Evolutionary conservation across 2,113 vertebrate genomes (phyloP).

Genomic region (Myrmecophaga tridactyla): DNA sequence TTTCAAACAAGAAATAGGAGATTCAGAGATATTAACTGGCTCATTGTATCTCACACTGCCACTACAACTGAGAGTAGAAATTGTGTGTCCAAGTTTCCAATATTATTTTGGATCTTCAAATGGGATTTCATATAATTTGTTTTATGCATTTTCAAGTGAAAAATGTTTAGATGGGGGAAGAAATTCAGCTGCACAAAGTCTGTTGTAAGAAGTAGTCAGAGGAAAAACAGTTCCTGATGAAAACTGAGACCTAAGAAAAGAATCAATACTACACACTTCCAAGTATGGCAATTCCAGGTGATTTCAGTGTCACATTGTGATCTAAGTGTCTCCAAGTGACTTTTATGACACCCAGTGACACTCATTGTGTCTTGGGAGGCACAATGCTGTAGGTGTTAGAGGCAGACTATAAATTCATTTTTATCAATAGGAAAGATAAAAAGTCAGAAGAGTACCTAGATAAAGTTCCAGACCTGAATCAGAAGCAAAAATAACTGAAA

Average conservation of each 20-base stretch:
- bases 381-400: not conserved
- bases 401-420: not conserved
- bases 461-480: not conserved
- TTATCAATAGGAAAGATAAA: not conserved
- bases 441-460: not conserved
- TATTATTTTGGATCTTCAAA: not conserved
- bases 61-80: not conserved
- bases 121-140: not conserved
- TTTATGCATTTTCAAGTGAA: not conserved
- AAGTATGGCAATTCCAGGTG: not conserved
- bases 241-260: not conserved
- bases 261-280: not conserved
- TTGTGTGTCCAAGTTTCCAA: not conserved
- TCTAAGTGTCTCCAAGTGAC: not conserved
- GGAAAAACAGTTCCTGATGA: not conserved
- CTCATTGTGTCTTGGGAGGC: not conserved
- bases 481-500: not conserved
- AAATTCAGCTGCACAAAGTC: too few species aligned
- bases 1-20: not conserved
- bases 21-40: not conserved
- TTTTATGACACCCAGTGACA: too few species aligned
- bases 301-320: not conserved
- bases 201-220: not conserved
- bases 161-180: not conserved
- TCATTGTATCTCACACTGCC: not conserved